Evolutionary conservation across 2,888 invertebrate genomes (phyloP).

Genomic region (Entomobrya multifasciata): DNA sequence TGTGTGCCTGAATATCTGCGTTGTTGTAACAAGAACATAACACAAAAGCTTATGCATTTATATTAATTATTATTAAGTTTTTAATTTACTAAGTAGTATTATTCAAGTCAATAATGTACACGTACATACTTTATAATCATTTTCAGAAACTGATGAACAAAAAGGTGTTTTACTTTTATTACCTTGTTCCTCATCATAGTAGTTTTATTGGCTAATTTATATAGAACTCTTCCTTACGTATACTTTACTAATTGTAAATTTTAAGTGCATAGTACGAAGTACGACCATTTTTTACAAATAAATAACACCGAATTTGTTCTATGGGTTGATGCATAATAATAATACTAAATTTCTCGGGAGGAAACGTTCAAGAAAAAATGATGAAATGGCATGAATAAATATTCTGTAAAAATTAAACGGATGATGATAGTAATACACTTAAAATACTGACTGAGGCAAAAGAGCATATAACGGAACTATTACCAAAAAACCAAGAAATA

Average conservation of each 20-base stretch:
- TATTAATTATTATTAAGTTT: conserved; percentile 8
- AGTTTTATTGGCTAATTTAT: conserved; percentile 1
- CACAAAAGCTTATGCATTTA: conserved; percentile 17
- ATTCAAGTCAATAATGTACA: conserved; percentile 38
- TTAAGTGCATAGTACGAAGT: background rate
- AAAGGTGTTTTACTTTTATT: background rate
- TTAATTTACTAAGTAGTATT: background rate
- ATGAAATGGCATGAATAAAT: conserved; percentile 12
- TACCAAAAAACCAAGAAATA: conserved; percentile 3
- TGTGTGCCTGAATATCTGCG: conserved; percentile 9
- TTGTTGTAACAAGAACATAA: conserved; percentile 8
- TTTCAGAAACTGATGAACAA: background rate
- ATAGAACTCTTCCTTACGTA: background rate
- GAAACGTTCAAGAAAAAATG: background rate
- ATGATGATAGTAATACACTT: conserved; percentile 10
- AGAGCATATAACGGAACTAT: background rate
- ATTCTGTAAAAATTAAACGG: background rate
- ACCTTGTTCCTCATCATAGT: conserved; percentile 57
- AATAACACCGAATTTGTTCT: background rate
- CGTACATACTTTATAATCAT: background rate
- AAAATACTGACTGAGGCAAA: conserved; percentile 45
- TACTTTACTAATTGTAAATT: conserved; percentile 1
- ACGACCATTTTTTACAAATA: background rate
- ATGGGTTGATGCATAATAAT: background rate
- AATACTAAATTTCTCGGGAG: background rate